These are phyloP conservation scores for Octopus sinensis DNA, from an alignment of 1,140 invertebrate species.

Conservation along the genomic window DNA sequence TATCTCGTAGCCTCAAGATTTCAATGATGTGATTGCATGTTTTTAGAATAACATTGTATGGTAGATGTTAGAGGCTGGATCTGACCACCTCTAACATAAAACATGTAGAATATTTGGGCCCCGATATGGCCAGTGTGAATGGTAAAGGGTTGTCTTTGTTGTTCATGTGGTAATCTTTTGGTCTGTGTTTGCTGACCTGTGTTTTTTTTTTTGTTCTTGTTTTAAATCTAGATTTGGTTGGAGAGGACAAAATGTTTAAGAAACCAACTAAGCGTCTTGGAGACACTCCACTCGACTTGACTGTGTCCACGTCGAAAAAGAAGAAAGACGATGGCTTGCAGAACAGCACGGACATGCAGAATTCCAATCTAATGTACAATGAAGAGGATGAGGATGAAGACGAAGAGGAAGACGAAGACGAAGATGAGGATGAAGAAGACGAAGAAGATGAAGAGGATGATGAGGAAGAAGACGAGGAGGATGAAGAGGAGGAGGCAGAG, in stretches of 20 bases:
- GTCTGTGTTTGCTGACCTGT: not conserved
- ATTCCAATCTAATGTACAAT: not conserved
- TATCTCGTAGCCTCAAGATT: no score
- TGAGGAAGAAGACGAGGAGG: conserved; percentile 43
- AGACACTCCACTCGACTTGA: not conserved
- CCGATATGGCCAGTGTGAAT: no score
- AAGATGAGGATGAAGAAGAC: conserved; percentile 48
- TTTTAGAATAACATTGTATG: no score
- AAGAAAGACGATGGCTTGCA: not conserved
- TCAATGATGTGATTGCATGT: no score
- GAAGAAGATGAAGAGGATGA: conserved; percentile 28
- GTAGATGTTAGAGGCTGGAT: no score
- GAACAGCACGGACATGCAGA: not conserved
- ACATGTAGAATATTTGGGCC: no score
- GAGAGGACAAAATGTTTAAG: not conserved
- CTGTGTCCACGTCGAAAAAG: not conserved
- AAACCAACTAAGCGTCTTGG: not conserved
- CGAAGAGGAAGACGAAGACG: conserved; percentile 29
- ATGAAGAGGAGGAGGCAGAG: conserved; percentile 32
- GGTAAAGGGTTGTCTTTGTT: no score
- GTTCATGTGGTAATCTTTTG: no score
- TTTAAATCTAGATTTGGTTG: not conserved
- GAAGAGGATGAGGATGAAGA: conserved; percentile 23
- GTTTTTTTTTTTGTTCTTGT: not conserved
- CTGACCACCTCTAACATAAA: no score